Evolutionary conservation across 1,140 invertebrate species (phyloP), one percentile per base, ranked within the genome.

Genomic region (Acromyrmex echinatior): DNA sequence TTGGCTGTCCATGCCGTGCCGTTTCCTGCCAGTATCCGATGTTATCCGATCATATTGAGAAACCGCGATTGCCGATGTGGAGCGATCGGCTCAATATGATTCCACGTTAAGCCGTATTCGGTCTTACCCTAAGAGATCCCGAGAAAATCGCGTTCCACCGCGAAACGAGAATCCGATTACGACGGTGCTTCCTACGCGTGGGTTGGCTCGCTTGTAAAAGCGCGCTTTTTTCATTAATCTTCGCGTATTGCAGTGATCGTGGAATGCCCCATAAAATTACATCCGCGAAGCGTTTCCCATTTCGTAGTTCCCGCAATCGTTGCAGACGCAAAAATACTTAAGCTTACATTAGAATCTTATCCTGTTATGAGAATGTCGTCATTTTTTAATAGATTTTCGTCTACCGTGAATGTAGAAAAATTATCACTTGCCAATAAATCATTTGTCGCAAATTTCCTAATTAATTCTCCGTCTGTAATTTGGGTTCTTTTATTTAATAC

Each of bases 31-130:
- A 73, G 81, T 58, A 84, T 87, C 76, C 89, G 87, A 89, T 87
- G 88, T 91, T 89, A 91, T 90, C 88, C 91, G 87, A 81, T 87
- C 14, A 92, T 89, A 91, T 92, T 89, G 88, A 91, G 89, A 88
- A 71, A 78, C 87, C 65, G 71, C 74, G 86, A 86, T 78, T 86
- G 80, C 78, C 89, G 87, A 91, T 89, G 89, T 90, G 87, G 90
- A 91, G 82, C 90, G 90, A 91, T 91, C 87, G 65, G 66, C 65
- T 91, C 89, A 86, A 88, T 91, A 88, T 88, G 89, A 91, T 90
- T 80, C 78, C 78, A 80, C 89, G 90, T 91, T 90, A 88, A 91
- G 21, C 89, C 90, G 82, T 88, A 91, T 91, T 91, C 87, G 87
- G 89, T 71, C 25, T 85, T 88, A 68, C 9, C 16, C 4, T n/a